phyloP scores from a whole-genome alignment of 2,797 vertebrate species.

The Chaunax sp. region DNA sequence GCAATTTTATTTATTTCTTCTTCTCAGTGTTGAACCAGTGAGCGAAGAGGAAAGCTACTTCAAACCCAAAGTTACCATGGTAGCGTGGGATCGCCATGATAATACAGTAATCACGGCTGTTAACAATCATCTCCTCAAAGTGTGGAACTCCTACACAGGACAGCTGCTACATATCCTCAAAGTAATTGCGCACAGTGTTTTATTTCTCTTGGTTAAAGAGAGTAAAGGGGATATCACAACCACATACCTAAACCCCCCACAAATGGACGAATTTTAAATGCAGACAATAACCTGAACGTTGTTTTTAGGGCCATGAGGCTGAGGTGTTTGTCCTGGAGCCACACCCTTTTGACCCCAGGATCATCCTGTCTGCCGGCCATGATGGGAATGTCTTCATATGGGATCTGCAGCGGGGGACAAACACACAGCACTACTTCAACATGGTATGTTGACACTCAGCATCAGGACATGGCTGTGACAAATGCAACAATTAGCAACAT shows the following conservation, averaged over 20 bases:
- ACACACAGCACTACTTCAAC: constrained; percentile 95
- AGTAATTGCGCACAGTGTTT: constrained; percentile 78
- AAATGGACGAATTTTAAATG: background rate
- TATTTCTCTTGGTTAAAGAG: background rate
- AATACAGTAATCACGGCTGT: constrained; percentile 94
- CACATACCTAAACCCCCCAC: background rate
- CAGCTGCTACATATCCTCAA: constrained; percentile 93
- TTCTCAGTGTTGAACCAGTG: constrained; percentile 74
- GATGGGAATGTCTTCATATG: constrained; percentile 97
- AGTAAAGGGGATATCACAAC: background rate
- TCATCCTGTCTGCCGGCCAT: constrained; percentile 96
- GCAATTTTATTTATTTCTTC: background rate
- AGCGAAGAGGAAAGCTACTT: constrained; percentile 92
- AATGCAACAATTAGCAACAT: background rate
- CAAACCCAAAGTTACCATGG: constrained; percentile 98
- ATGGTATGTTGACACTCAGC: constrained; percentile 81
- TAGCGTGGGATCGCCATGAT: constrained; percentile 96
- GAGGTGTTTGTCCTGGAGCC: constrained; percentile 98
- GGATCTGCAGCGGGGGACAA: constrained; percentile 91
- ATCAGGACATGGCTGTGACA: constrained; percentile 81
- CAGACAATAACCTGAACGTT: constrained; percentile 6
- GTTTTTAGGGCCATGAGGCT: constrained; percentile 91
- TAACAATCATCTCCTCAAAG: constrained; percentile 97
- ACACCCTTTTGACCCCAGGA: constrained; percentile 94
- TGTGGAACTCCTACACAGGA: constrained; percentile 95